Base-by-base conservation (phyloP, 2,888 invertebrate species). In the Platycheirus albimanus region DNA sequence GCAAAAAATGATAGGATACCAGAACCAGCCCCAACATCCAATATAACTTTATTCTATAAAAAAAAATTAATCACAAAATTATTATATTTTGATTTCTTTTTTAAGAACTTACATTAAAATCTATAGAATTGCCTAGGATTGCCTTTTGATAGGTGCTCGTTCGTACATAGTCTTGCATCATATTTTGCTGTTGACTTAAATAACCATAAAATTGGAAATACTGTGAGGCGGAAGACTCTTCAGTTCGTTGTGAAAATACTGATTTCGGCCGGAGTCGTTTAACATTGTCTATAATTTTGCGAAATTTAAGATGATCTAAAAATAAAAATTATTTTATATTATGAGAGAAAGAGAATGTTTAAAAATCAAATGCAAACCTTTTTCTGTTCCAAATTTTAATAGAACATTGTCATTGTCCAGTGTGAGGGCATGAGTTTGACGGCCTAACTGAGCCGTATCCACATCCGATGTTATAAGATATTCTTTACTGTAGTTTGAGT, bases 121-220 rank as follows among this genome's bases (percentile, higher is more conserved):
- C 99, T 75, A 94, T 94, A 67, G 96, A 92, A 91, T 99, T 99
- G 67, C 96, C 95, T 84, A 98, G 92, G 90, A 99, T 98, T 71
- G 99, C 99, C 88, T 97, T 94, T 91, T 99, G 99, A 91, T 99
- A 99, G 72, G 99, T 99, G 89, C 98, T 97, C 51, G 99, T 99
- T 87, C 99, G 93, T 85, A 99, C 97, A 91, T 98, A 99, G 91
- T 99, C 99, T 92, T 99, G 99, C 96, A 99, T 96, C 99, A 99
- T 99, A 90, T 99, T 99, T 91, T 99, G 99, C 91, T 99, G 99
- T 90, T 99, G 99, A 72, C 98, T 98, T 86, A 99, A 92, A 92
- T 99, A 99, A 85, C 99, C 99, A 91, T 99, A 99, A 92, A 99
- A 99, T 93, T 99, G 98, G 90, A 99, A 99, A 93, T 99, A 99